phyloP scores from a whole-genome alignment of 2,888 invertebrate species.

The Adelognathus sp. region DNA sequence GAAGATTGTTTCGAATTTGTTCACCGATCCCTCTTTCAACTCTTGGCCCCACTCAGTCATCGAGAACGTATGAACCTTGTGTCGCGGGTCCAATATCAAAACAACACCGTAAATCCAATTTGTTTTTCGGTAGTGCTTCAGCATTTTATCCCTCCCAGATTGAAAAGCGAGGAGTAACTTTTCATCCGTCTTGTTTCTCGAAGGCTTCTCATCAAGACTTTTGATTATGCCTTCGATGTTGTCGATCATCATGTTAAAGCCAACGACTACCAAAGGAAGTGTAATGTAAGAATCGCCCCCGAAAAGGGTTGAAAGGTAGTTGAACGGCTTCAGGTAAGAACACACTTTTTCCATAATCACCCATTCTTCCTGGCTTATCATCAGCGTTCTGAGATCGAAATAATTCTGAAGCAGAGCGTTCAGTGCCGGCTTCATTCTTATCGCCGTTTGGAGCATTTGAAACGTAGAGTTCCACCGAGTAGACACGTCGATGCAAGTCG shows the following conservation, averaged over 20 bases:
- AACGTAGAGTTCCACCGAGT: too few relatives aligned
- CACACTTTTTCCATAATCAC: neutral
- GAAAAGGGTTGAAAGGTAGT: neutral
- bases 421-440: too few relatives aligned
- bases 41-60: neutral
- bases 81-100: conserved; percentile 28
- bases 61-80: conserved; percentile 11
- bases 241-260: conserved; percentile 14
- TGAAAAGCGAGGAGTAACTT: neutral
- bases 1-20: too few relatives aligned
- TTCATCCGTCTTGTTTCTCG: neutral
- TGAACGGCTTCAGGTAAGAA: conserved; percentile 15
- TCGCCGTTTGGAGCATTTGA: conserved; percentile 19
- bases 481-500: conserved; percentile 16
- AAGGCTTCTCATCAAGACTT: neutral
- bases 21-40: too few relatives aligned
- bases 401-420: neutral
- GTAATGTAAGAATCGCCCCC: conserved; percentile 33
- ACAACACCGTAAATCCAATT: too few relatives aligned
- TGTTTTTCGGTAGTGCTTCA: conserved; percentile 16
- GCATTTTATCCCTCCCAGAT: conserved; percentile 16
- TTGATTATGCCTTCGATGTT: conserved; percentile 5
- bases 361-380: conserved; percentile 4
- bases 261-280: conserved; percentile 16
- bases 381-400: neutral